These are phyloP conservation scores for Acrobasis consociella DNA, from an alignment of 2,888 invertebrate species.

Conservation along the genomic window DNA sequence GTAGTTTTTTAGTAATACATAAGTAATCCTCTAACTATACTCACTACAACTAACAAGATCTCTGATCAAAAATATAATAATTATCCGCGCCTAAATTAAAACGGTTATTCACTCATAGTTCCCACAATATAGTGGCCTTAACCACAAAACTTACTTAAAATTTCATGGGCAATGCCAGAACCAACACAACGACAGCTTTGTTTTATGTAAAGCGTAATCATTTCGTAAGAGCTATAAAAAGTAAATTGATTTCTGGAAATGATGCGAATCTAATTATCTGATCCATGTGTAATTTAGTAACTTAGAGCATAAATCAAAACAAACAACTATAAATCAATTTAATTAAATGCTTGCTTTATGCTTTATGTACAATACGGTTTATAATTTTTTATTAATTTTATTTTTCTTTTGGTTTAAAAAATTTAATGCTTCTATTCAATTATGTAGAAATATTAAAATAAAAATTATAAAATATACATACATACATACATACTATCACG, in stretches of 20 bases:
- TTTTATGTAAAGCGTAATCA: slow-evolving; percentile 11
- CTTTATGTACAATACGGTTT: not conserved
- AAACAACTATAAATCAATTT: not conserved
- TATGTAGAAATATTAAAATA: no score
- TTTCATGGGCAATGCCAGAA: slow-evolving; percentile 33
- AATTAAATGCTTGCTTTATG: not conserved
- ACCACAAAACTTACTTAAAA: slow-evolving; percentile 37
- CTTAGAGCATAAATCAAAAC: not conserved
- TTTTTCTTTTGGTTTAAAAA: not conserved
- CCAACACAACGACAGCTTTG: slow-evolving; percentile 26
- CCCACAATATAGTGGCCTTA: slow-evolving; percentile 34
- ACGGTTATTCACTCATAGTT: slow-evolving; percentile 29
- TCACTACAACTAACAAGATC: no score
- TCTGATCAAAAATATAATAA: not conserved
- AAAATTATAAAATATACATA: no score
- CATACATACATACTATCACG: no score
- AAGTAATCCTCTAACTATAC: no score
- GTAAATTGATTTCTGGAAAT: slow-evolving; percentile 12
- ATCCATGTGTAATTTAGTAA: not conserved
- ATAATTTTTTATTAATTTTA: not conserved
- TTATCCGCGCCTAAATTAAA: slow-evolving; percentile 6
- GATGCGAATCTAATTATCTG: not conserved
- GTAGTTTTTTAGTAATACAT: no score
- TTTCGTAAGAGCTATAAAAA: slow-evolving; percentile 17
- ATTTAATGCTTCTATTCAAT: no score